Percentiles rank a stretch among this genome's conserved stretches.
These are phyloP conservation scores for Jaculus jaculus DNA, from an alignment of 2,113 vertebrate species.

Conservation along the genomic window DNA sequence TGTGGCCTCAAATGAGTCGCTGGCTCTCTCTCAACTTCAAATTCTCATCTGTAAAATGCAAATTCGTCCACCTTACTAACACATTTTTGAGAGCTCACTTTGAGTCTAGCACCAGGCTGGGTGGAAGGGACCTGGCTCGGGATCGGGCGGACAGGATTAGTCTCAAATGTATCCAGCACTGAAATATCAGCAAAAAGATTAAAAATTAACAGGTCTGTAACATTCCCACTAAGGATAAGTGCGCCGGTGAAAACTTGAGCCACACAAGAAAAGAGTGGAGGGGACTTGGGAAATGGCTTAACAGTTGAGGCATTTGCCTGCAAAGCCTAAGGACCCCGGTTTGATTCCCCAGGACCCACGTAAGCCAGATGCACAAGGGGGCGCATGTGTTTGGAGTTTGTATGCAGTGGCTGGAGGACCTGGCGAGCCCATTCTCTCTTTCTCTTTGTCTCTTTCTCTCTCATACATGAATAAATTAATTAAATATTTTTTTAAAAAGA, in stretches of 20 bases:
- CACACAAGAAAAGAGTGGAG: background rate
- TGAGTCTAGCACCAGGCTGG: background rate
- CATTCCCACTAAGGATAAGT: background rate
- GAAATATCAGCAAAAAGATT: background rate
- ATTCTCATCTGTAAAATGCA: background rate
- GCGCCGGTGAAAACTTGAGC: background rate
- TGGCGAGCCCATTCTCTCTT: too few relatives aligned
- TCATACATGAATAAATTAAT: too few relatives aligned
- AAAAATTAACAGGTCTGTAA: background rate
- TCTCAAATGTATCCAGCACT: background rate
- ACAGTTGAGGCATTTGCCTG: too few relatives aligned
- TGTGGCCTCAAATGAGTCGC: background rate
- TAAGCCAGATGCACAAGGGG: too few relatives aligned
- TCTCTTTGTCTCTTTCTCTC: too few relatives aligned
- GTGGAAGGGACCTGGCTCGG: background rate
- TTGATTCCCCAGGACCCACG: too few relatives aligned
- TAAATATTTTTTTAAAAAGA: too few relatives aligned
- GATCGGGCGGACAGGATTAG: background rate
- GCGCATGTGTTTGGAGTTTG: too few relatives aligned
- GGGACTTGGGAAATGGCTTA: too few relatives aligned
- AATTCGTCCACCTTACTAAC: background rate
- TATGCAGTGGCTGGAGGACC: too few relatives aligned
- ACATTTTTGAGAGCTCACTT: background rate
- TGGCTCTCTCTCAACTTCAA: constrained; percentile 7
- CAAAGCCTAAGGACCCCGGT: too few relatives aligned